phyloP scores from a whole-genome alignment of 2,888 invertebrate species.

The Morinoia aosen region DNA sequence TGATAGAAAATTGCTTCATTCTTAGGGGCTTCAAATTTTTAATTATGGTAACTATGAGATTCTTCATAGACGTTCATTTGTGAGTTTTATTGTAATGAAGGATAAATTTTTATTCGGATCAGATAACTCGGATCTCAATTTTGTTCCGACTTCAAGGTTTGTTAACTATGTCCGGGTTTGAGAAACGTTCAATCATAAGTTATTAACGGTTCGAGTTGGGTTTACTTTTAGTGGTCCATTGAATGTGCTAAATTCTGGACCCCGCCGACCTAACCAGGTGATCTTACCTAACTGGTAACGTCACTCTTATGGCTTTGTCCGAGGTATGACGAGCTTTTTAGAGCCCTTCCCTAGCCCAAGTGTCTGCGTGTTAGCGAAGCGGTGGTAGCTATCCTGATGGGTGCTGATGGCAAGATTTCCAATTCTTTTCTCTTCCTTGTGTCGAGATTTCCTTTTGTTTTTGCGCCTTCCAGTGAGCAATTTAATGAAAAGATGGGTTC shows the following conservation, averaged over 20 bases:
- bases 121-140: too few species aligned
- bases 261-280: not conserved
- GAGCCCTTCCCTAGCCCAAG: not conserved
- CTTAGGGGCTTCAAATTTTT: too few species aligned
- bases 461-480: not conserved
- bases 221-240: too few species aligned
- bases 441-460: not conserved
- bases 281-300: not conserved
- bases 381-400: not conserved
- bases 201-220: too few species aligned
- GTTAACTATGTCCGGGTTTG: too few species aligned
- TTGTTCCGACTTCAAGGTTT: too few species aligned
- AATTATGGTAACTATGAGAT: not conserved
- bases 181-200: too few species aligned
- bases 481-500: not conserved
- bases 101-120: not conserved
- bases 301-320: not conserved
- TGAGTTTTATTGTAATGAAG: not conserved
- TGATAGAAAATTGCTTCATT: too few species aligned
- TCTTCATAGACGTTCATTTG: too few species aligned
- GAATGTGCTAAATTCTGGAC: too few species aligned
- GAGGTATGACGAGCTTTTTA: too few species aligned
- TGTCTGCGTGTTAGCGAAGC: not conserved
- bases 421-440: too few species aligned
- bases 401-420: not conserved